Evolutionary conservation across 1,140 invertebrate species (phyloP), one percentile per base, ranked within the genome.

Genomic region (Zaprionus vittiger): DNA sequence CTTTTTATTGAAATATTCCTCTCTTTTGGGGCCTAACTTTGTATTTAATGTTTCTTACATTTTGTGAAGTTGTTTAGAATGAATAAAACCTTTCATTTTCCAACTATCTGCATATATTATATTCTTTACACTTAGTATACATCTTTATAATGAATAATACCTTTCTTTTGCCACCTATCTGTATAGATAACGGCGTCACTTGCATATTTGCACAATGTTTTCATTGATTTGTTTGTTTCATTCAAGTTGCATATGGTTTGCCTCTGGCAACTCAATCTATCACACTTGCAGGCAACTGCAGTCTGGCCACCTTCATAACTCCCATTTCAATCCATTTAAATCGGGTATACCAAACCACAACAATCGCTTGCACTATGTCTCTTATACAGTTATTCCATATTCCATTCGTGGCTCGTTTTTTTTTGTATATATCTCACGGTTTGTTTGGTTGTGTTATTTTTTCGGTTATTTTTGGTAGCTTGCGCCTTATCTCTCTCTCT

Each of bases 391-490:
- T 73, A 55, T 57, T 56, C 26, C 37, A 64, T 20, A 62, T 69
- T 34, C 31, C 31, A 17, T 20, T 47, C 11, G 34, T 44, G 24
- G 22, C 38, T 28, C 44, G 55, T 59, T 66, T 26, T 26, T 26
- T 26, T 26, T 56, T 54, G 52, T 34, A 57, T 49, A 31, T 72
- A 31, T 38, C 37, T 68, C 26, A 22, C 26, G 44, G 52, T 59
- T 59, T n/a, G 28, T 47, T 47, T 55, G 17, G 57, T 69, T 56
- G 11, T 41, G 2, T 61, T 31, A 17, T 34, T 44, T 34, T 57
- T 72, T 28, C 7, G 17, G 47, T 44, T 44, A 44, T 44, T 65
- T 67, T 56, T 75, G 68, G 62, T 77, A 77, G 70, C 68, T 62
- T 61, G 52, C 20, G 55, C 63, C 61, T 73, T 73, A 73, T 77